These are phyloP conservation scores for Anomalospiza imberbis DNA, from an alignment of 2,797 vertebrate species.

Conservation along the genomic window DNA sequence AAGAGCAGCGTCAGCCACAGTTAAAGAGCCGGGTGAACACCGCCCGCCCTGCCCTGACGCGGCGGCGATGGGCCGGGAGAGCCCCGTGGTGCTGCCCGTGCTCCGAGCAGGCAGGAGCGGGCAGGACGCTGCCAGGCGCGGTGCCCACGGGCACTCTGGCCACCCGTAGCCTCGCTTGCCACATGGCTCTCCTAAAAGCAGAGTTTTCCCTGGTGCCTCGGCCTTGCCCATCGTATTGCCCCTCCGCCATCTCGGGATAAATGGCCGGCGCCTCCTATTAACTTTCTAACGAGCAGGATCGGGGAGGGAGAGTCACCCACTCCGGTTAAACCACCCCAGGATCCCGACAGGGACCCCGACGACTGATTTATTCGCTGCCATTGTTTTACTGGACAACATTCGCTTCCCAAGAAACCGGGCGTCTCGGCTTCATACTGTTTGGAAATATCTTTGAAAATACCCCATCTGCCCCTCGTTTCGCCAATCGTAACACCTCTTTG, in stretches of 20 bases:
- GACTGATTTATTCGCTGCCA: not conserved
- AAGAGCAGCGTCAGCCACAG: not conserved
- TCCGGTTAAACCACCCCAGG: not conserved
- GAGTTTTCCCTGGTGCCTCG: not conserved
- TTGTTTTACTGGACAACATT: constrained; percentile 9
- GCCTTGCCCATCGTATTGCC: not conserved
- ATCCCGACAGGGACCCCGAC: not conserved
- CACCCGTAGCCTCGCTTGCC: not conserved
- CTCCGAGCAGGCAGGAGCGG: not conserved
- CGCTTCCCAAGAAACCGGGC: not conserved
- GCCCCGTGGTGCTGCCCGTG: not conserved
- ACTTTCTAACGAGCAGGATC: not conserved
- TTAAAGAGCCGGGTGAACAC: not conserved
- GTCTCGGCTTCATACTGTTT: not conserved
- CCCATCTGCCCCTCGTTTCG: constrained; percentile 4
- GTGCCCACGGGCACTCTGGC: not conserved
- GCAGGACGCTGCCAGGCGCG: not conserved
- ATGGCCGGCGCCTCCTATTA: not conserved
- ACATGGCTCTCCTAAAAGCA: not conserved
- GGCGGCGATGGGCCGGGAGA: not conserved
- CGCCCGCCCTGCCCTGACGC: not conserved
- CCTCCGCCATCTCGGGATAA: not conserved
- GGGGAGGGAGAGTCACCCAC: not conserved
- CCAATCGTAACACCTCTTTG: not conserved
- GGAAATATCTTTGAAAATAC: constrained; percentile 2